Conservation (phyloP, 2,888 invertebrate genomes). For the Ophion ellenae region DNA sequence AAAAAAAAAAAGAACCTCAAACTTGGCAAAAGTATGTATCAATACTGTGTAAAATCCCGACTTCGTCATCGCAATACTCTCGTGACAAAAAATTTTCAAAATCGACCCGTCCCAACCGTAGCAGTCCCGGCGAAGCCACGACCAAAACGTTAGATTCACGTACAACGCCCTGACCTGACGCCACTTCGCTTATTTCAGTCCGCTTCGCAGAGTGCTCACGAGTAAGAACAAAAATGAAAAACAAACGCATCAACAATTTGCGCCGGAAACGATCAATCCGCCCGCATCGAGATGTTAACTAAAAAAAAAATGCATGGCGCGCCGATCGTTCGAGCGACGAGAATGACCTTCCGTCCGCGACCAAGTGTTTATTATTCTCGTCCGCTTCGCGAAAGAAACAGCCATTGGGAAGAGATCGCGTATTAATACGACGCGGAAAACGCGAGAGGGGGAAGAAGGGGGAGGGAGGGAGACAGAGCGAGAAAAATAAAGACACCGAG, state of each 20-base stretch:
- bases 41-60: no score
- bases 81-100: no score
- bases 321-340: not conserved
- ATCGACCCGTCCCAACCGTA: no score
- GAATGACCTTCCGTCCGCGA: not conserved
- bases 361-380: not conserved
- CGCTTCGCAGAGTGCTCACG: no score
- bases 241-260: not conserved
- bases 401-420: slow-evolving; percentile 3
- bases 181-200: not conserved
- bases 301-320: not conserved
- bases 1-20: no score
- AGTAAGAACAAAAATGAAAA: not conserved
- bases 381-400: slow-evolving; percentile 8
- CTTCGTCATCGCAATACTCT: no score
- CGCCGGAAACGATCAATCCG: slow-evolving; percentile 11
- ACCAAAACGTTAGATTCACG: no score
- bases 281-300: not conserved
- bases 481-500: not conserved
- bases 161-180: no score
- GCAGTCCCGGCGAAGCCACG: no score
- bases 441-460: not conserved
- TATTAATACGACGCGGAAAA: no score
- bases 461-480: not conserved
- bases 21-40: no score